Percentiles rank a stretch among this genome's conserved stretches.
Conservation (phyloP, 2,888 invertebrate genomes). For the Heliconius erato region DNA sequence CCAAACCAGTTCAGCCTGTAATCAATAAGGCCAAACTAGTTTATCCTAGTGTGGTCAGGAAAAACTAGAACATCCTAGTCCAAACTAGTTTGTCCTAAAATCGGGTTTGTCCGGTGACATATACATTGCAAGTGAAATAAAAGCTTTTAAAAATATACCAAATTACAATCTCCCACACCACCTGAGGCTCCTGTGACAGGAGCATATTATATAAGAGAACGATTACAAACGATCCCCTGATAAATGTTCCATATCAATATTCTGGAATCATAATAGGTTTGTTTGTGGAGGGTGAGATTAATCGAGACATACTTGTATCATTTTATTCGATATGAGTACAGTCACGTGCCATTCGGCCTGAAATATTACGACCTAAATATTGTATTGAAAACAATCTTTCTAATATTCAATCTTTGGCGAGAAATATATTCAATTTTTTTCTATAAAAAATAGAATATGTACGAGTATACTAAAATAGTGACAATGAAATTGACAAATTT, state of each 20-base stretch:
- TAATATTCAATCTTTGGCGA: neutral
- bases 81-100: no score
- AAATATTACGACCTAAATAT: constrained; percentile 12
- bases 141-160: neutral
- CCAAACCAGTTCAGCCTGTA: no score
- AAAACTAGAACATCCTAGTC: no score
- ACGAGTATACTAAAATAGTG: no score
- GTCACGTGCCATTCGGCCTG: neutral
- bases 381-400: neutral
- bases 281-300: constrained; percentile 21
- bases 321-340: constrained; percentile 9
- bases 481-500: no score
- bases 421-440: neutral
- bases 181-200: constrained; percentile 14
- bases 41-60: no score
- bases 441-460: no score
- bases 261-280: constrained; percentile 26
- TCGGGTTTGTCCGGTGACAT: no score
- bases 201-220: constrained; percentile 20
- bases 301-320: constrained; percentile 2
- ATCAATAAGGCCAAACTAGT: no score
- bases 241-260: constrained; percentile 28
- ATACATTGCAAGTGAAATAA: no score
- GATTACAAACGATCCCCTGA: constrained; percentile 26
- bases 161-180: neutral